phyloP scores from a whole-genome alignment of 1,140 invertebrate species.

The Lepidurus packardi region DNA sequence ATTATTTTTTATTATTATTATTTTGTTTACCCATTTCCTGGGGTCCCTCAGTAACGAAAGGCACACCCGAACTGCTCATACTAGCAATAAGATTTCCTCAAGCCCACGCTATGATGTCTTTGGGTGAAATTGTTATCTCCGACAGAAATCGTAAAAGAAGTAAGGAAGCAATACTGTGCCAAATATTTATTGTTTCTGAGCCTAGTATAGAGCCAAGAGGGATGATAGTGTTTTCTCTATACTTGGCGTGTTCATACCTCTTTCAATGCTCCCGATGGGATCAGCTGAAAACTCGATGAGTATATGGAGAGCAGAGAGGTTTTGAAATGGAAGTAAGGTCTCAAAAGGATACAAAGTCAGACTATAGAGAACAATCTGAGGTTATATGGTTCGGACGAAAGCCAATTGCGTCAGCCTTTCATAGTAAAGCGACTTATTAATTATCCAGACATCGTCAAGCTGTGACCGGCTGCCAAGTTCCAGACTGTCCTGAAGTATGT shows the following conservation, averaged over 20 bases:
- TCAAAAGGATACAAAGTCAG: too few relatives aligned
- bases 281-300: neutral
- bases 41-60: neutral
- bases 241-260: neutral
- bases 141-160: neutral
- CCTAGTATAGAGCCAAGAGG: neutral
- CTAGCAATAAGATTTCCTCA: neutral
- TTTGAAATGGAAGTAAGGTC: too few relatives aligned
- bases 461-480: too few relatives aligned
- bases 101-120: neutral
- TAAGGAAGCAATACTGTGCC: neutral
- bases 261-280: neutral
- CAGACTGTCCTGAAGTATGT: too few relatives aligned
- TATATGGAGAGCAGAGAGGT: neutral
- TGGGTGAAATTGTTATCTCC: neutral
- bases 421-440: too few relatives aligned
- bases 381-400: too few relatives aligned
- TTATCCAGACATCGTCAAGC: too few relatives aligned
- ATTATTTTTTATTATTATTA: neutral
- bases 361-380: too few relatives aligned
- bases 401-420: too few relatives aligned
- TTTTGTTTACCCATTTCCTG: neutral
- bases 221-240: neutral
- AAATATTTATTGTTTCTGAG: neutral
- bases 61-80: conserved; percentile 8